phyloP scores from a whole-genome alignment of 2,113 vertebrate genomes.

The Hippoglossus stenolepis region DNA sequence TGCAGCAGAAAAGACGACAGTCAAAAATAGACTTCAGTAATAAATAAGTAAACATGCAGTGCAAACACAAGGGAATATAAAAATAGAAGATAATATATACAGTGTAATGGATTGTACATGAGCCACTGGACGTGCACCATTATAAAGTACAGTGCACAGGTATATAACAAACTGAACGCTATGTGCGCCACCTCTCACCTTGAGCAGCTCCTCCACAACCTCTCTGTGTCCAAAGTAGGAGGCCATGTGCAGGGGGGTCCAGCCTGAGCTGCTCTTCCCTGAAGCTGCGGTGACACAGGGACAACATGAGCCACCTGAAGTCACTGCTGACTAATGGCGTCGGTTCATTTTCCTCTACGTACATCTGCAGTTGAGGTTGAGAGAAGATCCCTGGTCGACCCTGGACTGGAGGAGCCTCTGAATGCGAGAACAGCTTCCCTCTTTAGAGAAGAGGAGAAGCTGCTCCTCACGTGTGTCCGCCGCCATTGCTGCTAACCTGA shows the following conservation, averaged over 20 bases:
- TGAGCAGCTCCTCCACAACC: conserved; percentile 89
- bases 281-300: conserved; percentile 75
- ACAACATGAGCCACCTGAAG: background rate
- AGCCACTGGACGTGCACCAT: too few relatives aligned
- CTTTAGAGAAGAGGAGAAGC: conserved; percentile 86
- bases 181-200: conserved; percentile 78
- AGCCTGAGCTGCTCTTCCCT: conserved; percentile 86
- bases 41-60: too few relatives aligned
- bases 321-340: background rate
- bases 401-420: conserved; percentile 80
- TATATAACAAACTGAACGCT: too few relatives aligned
- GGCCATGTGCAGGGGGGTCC: conserved; percentile 92
- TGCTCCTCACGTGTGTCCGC: conserved; percentile 79
- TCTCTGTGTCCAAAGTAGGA: conserved; percentile 89
- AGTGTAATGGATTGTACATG: too few relatives aligned
- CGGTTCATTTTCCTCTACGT: conserved; percentile 28
- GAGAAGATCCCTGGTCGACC: conserved; percentile 64
- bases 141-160: too few relatives aligned
- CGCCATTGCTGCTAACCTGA: conserved; percentile 49
- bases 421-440: conserved; percentile 83
- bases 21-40: too few relatives aligned
- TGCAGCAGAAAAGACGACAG: conserved; percentile 3
- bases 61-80: too few relatives aligned
- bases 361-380: conserved; percentile 91
- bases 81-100: too few relatives aligned